Evolutionary conservation across 2,113 vertebrate genomes (phyloP), one percentile per base, ranked within the genome.

Genomic region (Micromys minutus): DNA sequence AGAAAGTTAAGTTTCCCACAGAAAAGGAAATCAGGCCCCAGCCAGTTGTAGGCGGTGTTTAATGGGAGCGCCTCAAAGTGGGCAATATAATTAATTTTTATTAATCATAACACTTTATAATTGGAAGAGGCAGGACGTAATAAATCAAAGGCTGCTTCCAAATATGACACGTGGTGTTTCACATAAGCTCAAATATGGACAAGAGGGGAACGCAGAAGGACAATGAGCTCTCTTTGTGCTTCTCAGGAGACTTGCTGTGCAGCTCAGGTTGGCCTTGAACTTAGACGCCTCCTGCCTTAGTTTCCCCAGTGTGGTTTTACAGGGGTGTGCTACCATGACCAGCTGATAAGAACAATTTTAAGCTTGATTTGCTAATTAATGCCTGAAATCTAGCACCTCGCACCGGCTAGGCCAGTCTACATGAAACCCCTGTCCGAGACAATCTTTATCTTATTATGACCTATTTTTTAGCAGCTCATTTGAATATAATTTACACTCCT

Each of bases 31-130:
- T 75, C 89, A 63, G 95, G 89, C 31, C 42, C 89, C 29, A 76
- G 31, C 45, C 76, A 45, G 85, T 96, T 5, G 94, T 13, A 3
- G 63, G 80, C 47, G 92, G 1, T 94, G 72, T 89, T 45, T 95
- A 94, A 95, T 55, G 63, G 26, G 87, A 84, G 86, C 92, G 90
- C 90, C 89, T 65, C 84, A 76, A 72, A 93, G 94, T 88, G 90
- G 77, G 79, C 84, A 85, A 29, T 42, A 81, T 57, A 89, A 94
- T 97, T 98, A 95, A 86, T 96, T 98, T 95, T 95, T 69, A 87
- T 84, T 96, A 97, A 93, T 45, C 21, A 85, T 75, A 95, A 94
- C 89, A 55, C 71, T 94, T 74, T 34, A 93, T 65, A 57, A n/a
- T 42, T 87, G 87, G 89, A 57, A 97, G 71, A 97, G 96, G 47